Conservation (phyloP, 1,140 invertebrate genomes). For the Sipha flava region DNA sequence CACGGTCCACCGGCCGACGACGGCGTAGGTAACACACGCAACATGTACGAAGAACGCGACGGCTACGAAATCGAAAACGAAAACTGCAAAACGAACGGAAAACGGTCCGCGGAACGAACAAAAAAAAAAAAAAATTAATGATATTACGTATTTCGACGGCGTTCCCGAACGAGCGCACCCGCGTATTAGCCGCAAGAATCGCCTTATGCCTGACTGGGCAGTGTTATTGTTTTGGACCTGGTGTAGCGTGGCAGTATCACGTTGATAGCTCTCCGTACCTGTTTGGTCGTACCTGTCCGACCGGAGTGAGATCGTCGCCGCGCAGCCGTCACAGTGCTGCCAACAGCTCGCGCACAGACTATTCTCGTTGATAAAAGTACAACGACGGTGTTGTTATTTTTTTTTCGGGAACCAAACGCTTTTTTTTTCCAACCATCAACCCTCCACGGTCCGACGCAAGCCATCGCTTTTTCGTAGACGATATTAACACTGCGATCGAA, state of each 20-base stretch:
- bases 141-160: neutral
- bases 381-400: too few relatives aligned
- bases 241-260: slow-evolving; percentile 27
- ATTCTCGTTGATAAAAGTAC: neutral
- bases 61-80: neutral
- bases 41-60: neutral
- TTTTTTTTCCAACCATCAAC: too few relatives aligned
- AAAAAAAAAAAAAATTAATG: neutral
- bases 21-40: neutral
- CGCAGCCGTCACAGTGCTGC: neutral
- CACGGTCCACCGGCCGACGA: neutral
- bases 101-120: neutral
- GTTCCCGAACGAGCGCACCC: neutral
- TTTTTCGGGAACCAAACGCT: too few relatives aligned
- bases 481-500: too few relatives aligned
- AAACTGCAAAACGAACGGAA: neutral
- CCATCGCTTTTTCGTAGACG: too few relatives aligned
- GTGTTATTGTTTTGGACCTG: slow-evolving; percentile 21
- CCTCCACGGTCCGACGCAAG: too few relatives aligned
- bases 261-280: slow-evolving; percentile 11
- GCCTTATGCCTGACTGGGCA: neutral
- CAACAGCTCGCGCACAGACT: neutral
- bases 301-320: neutral
- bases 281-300: slow-evolving; percentile 2
- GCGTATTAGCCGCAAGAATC: neutral